Base-by-base conservation (phyloP, 2,888 invertebrate species). In the Drepanosiphum platanoidis region DNA sequence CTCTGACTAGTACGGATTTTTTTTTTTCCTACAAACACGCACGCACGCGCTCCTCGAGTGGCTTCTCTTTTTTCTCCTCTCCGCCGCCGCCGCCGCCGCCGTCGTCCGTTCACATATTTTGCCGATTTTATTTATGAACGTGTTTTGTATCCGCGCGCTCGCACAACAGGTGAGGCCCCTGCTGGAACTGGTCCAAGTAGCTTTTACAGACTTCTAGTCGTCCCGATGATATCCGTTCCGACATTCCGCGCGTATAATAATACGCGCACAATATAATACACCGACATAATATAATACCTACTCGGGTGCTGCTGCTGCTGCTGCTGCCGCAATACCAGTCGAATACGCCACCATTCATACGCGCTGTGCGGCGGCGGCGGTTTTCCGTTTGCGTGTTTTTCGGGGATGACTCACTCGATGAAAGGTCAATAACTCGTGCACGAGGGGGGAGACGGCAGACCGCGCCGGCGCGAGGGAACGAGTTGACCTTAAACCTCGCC, bases 61-160 rank as follows among this genome's bases (percentile, higher is more conserved):
- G 70, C 70, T 80, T 58, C 70, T 80, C 70, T 80, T 80, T 70
- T 61, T 46, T 46, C 7, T 27, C 22, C 42, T 30, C 46, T 46
- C 68, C 5, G 61, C 61, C 13, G n/a, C 46, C 39, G 22, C 61
- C 46, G 66, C 9, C 13, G 27, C 30, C 46, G 66, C 9, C 13
- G 27, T 22, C 34, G 70, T 27, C 32, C 81, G 81, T 72, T 61
- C 72, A 61, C 61, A 42, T 64, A 42, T 72, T 64, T 82, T 13
- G 71, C 82, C 64, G 82, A 82, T 82, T 83, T 83, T 83, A 83
- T 83, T 83, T 83, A 83, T 75, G 83, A 83, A 83, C 83, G 74
- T 74, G 83, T 71, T 83, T 64, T 70, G 32, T 36, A 22, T 7
- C 46, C 66, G 42, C 42, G n/a, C 46, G 74, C 8, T 8, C 39